These are phyloP conservation scores for Enhydra lutris DNA, from an alignment of 2,113 vertebrate genomes.

Conservation along the genomic window DNA sequence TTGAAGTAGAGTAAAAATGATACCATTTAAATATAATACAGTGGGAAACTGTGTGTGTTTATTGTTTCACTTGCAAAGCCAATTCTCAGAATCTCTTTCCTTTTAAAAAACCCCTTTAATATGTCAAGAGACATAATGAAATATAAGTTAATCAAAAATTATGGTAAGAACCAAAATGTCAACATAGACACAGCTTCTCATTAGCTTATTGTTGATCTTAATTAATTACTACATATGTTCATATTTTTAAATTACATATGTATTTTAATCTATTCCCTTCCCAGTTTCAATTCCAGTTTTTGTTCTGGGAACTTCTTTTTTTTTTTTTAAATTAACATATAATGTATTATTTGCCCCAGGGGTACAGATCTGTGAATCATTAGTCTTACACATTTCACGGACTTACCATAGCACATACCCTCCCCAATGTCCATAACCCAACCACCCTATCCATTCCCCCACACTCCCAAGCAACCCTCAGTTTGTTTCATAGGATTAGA, in stretches of 20 bases:
- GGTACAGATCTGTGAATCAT: too few relatives aligned
- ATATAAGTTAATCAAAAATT: constrained; percentile 30
- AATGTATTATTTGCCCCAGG: too few relatives aligned
- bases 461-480: too few relatives aligned
- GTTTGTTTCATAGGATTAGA: too few relatives aligned
- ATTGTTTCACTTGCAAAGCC: neutral
- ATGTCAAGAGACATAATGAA: neutral
- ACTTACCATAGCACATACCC: too few relatives aligned
- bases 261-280: constrained; percentile 16
- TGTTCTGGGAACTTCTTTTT: neutral
- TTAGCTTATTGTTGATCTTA: constrained; percentile 20
- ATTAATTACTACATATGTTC: neutral
- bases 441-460: too few relatives aligned
- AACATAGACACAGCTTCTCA: neutral
- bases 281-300: constrained; percentile 17
- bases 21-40: neutral
- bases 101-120: neutral
- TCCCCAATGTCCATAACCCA: too few relatives aligned
- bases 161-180: neutral
- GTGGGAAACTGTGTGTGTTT: neutral
- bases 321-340: too few relatives aligned
- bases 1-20: neutral
- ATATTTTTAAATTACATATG: constrained; percentile 20
- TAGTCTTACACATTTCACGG: too few relatives aligned
- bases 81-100: constrained; percentile 19